Base-by-base conservation (phyloP, 2,113 vertebrate species). In the Ceyx margarethae region DNA sequence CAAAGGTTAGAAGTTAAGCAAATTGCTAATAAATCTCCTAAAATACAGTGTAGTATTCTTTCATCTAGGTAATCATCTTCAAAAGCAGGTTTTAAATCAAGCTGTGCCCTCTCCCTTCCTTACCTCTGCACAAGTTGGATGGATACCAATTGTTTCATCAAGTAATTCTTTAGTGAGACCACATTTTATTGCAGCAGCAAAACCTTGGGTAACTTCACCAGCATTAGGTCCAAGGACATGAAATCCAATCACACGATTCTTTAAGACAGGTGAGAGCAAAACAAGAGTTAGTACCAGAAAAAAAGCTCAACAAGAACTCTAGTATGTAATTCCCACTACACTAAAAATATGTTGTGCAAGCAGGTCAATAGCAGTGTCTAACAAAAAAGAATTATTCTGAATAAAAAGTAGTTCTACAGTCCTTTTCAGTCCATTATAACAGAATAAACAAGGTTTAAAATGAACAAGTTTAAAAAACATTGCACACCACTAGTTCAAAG, bases 51-150 rank as follows among this genome's bases (percentile, higher is more conserved):
- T 16, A 79, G 11, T 15, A 53, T 33, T 68, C 10, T 65, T 81
- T 40, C 46, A 46, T 12, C 12, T 58, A 46, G 10, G 19, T 46
- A 82, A 54, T 7, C 5, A 15, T 9, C 25, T 86, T 53, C 72
- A 71, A 57, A 35, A 82, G 26, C 16, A 87, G 23, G 21, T 73
- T 81, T 73, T 65, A 61, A 65, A 85, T 26, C 25, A 46, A 71
- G 43, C 11, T 68, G 20, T 67, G 28, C 25, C 25, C 8, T 45
- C 6, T 10, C 72, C 21, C 33, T 37, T 74, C 25, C 92, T 71
- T 95, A 99, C 99, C 98, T 99, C 99, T 72, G 97, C 99, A 84
- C 99, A 99, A 8, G 99, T 99, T 21, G 99, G 99, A 90, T 99
- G 99, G 78, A 99, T 99, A 51, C 99, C 99, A 50, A 99, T 98